These are phyloP conservation scores for Aplysina aerophoba DNA, from an alignment of 37 sponge, comb jelly and placozoan species.

Conservation along the genomic window DNA sequence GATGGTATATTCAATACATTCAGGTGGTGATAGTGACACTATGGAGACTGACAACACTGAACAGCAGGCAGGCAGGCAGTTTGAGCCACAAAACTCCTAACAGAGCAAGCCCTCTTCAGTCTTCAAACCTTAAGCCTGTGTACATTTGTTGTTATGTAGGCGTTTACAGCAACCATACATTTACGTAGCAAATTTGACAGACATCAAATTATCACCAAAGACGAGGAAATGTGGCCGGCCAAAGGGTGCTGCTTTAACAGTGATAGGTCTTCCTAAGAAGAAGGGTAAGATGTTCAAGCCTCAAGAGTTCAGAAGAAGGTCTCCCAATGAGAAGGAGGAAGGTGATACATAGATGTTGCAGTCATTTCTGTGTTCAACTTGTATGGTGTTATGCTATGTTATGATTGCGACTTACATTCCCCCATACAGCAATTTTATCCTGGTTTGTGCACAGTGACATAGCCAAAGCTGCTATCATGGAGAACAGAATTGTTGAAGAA, in stretches of 20 bases:
- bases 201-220: background rate
- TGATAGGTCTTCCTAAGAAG: slow-evolving; percentile 35
- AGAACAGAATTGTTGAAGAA: slow-evolving; percentile 29
- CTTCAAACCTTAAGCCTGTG: background rate
- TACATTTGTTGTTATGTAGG: background rate
- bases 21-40: slow-evolving; percentile 17
- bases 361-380: background rate
- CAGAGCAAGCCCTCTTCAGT: slow-evolving; percentile 4
- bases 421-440: slow-evolving; percentile 17
- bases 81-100: slow-evolving; percentile 1
- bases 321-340: background rate
- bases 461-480: background rate
- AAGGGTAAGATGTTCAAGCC: background rate
- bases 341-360: background rate
- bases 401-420: background rate
- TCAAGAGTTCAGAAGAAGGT: background rate
- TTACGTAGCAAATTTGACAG: background rate
- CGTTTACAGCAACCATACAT: background rate
- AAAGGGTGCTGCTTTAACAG: slow-evolving; percentile 29
- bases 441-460: slow-evolving; percentile 44
- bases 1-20: background rate
- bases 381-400: background rate
- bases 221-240: slow-evolving; percentile 41
- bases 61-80: background rate
- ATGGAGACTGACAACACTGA: slow-evolving; percentile 3